phyloP scores from a whole-genome alignment of 1,140 invertebrate species.

The Apis dorsata region DNA sequence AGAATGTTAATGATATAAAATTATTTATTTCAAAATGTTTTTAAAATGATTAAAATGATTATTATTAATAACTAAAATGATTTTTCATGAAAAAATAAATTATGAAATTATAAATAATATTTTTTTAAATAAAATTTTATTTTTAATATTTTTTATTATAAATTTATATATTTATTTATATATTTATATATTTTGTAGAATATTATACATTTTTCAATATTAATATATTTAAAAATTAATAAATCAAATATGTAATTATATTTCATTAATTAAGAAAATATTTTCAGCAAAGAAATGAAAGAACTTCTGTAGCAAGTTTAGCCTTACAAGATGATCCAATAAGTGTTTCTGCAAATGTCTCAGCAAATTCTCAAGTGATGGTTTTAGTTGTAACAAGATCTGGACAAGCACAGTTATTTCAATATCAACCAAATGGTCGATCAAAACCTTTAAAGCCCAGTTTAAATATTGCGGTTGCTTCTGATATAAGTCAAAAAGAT shows the following conservation, averaged over 20 bases:
- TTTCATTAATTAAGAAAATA: constrained; percentile 14
- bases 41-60: too few relatives aligned
- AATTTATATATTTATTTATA: too few relatives aligned
- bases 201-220: too few relatives aligned
- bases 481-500: constrained; percentile 79
- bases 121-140: too few relatives aligned
- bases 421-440: constrained; percentile 87
- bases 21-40: too few relatives aligned
- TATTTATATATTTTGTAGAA: too few relatives aligned
- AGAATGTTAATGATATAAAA: too few relatives aligned
- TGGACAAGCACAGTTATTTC: constrained; percentile 89
- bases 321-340: constrained; percentile 75
- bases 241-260: background rate
- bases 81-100: too few relatives aligned
- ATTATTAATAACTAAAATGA: too few relatives aligned
- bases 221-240: too few relatives aligned
- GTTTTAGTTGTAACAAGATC: constrained; percentile 84
- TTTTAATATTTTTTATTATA: too few relatives aligned
- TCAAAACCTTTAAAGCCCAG: constrained; percentile 87
- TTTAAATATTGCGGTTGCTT: constrained; percentile 85
- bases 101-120: too few relatives aligned
- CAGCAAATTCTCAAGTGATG: constrained; percentile 64
- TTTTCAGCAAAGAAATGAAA: constrained; percentile 72
- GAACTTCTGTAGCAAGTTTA: constrained; percentile 78
- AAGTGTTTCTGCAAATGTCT: constrained; percentile 71